Percentiles rank a stretch among this genome's conserved stretches.
Evolutionary conservation across 1,140 invertebrate species (phyloP).

Genomic region (Temnothorax curvispinosus): DNA sequence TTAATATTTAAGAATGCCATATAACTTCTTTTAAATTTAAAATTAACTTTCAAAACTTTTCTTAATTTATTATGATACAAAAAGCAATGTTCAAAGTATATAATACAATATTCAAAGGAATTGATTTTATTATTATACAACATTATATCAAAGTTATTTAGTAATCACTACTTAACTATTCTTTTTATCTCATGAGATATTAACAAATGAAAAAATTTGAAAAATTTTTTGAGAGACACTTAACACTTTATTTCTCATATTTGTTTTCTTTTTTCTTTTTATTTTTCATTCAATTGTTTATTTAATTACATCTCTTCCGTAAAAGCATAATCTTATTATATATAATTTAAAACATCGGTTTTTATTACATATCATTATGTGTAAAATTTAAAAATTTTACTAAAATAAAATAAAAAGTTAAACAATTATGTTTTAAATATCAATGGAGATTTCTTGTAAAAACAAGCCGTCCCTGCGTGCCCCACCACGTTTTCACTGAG

Average conservation of each 20-base stretch:
- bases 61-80: neutral
- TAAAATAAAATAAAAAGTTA: neutral
- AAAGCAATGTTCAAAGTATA: neutral
- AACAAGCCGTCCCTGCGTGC: conserved; percentile 65
- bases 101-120: neutral
- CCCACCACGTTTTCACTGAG: conserved; percentile 73
- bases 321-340: neutral
- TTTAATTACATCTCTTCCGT: neutral
- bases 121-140: neutral
- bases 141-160: neutral
- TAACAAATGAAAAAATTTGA: neutral
- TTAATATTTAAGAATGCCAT: neutral
- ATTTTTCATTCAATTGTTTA: neutral
- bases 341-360: neutral
- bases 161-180: neutral
- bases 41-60: neutral
- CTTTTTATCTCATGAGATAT: neutral
- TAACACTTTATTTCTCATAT: neutral
- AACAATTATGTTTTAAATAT: neutral
- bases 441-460: neutral
- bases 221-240: neutral
- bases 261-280: neutral
- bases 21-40: neutral
- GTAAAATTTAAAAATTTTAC: neutral
- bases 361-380: neutral